Evolutionary conservation across 2,888 invertebrate genomes (phyloP).

Genomic region (Plagodis dolabraria): DNA sequence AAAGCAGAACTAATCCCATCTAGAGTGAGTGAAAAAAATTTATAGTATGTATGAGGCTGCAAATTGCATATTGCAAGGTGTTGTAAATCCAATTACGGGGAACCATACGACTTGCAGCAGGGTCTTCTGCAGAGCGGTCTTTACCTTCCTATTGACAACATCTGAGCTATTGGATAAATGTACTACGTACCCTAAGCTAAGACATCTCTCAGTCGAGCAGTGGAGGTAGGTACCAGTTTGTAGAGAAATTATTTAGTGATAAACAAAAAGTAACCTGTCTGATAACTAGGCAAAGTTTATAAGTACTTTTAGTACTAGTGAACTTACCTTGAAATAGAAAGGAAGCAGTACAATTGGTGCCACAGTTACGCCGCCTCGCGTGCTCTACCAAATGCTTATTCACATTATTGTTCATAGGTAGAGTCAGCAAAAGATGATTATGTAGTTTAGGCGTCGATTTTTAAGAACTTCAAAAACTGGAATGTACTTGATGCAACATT

Average conservation of each 20-base stretch:
- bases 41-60: too few relatives aligned
- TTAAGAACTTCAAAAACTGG: neutral
- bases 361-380: conserved; percentile 60
- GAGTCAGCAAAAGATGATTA: conserved; percentile 40
- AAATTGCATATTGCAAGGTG: too few relatives aligned
- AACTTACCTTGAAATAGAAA: conserved; percentile 34
- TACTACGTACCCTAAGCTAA: too few relatives aligned
- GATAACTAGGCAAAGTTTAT: conserved; percentile 24
- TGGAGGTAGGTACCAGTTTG: too few relatives aligned
- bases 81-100: too few relatives aligned
- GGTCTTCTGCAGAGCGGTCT: too few relatives aligned
- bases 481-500: conserved; percentile 1
- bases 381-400: conserved; percentile 65
- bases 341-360: conserved; percentile 37
- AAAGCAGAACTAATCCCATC: too few relatives aligned
- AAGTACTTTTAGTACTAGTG: conserved; percentile 14
- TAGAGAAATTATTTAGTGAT: neutral
- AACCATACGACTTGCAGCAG: too few relatives aligned
- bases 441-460: conserved; percentile 19
- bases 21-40: too few relatives aligned
- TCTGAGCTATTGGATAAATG: too few relatives aligned
- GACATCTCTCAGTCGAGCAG: too few relatives aligned
- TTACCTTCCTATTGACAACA: too few relatives aligned
- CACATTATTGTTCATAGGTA: conserved; percentile 60
- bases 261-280: conserved; percentile 1